Base-by-base conservation (phyloP, 1,140 invertebrate genomes). In the Euschistus heros region DNA sequence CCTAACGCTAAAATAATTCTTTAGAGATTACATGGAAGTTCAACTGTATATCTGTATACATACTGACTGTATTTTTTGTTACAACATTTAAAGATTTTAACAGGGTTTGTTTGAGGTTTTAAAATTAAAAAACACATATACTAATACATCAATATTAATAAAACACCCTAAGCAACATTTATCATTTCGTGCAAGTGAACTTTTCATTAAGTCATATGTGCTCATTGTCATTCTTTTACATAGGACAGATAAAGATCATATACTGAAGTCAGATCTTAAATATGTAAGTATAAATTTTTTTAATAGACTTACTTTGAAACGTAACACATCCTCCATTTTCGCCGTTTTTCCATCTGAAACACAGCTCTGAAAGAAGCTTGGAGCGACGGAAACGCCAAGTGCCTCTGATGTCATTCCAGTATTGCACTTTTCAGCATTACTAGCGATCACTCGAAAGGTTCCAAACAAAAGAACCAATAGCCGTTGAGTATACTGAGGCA, bases 371-470 rank as follows among this genome's bases (percentile, higher is more conserved):
- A 98, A 98, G 76, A 98, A 95, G 71, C 92, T 96, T n/a, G 95
- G 95, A 20, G 96, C 95, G 15, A 98, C 94, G 55, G 91, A 94
- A 60, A 91, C 88, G 54, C 94, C 94, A 65, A 98, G 78, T 3
- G 95, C 94, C 78, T 98, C 95, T 62, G 92, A 91, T 66, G 90
- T 94, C 96, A 98, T 98, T 69, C 91, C 89, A 37, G 92, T 94
- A 70, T 85, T 83, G 68, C 87, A 88, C 74, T 87, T 83, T 70
- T 95, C 91, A 67, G 91, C 89, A 75, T 94, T 94, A 70, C 91
- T 92, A 6, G 94, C 91, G 74, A 98, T 94, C 63, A 93, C 91
- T 67, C 94, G 87, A 78, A 98, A 98, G 75, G 94, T 98, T 67
- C 96, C 96, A 77, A 98, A 98, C 54, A 98, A 81, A 66, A 98